Evolutionary conservation across 2,797 vertebrate species (phyloP).

Genomic region (Mormyrops attenuatus): DNA sequence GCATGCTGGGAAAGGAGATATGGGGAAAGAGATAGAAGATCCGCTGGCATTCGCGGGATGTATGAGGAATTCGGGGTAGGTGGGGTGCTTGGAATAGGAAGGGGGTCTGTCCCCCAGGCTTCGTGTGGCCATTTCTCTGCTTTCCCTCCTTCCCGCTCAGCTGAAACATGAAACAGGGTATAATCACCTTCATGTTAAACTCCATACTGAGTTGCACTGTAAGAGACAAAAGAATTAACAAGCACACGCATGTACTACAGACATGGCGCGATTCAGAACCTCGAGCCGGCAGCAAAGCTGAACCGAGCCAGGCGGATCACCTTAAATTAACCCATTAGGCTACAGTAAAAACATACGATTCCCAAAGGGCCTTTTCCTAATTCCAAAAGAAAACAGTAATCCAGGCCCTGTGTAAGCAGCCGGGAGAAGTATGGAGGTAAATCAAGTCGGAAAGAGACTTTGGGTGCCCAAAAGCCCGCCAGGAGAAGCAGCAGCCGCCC

Average conservation of each 20-base stretch:
- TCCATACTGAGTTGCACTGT: background rate
- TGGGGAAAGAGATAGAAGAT: background rate
- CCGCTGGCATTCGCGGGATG: background rate
- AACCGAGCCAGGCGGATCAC: background rate
- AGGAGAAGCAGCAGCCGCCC: background rate
- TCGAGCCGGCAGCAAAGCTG: background rate
- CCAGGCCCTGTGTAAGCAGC: background rate
- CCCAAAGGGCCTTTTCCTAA: background rate
- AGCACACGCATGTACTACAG: background rate
- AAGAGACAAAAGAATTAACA: background rate
- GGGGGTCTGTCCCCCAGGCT: background rate
- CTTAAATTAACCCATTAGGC: background rate
- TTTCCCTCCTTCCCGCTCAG: background rate
- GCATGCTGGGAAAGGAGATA: background rate
- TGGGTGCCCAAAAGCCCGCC: background rate
- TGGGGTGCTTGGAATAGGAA: background rate
- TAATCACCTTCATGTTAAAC: background rate
- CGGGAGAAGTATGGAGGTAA: background rate
- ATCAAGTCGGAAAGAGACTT: background rate
- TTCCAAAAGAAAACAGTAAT: background rate
- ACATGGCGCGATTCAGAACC: background rate
- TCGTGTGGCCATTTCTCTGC: background rate
- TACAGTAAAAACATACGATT: background rate
- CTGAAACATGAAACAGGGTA: background rate
- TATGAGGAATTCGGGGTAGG: background rate